These are phyloP conservation scores for Cordilura impudica DNA, from an alignment of 2,888 invertebrate genomes.

Conservation along the genomic window DNA sequence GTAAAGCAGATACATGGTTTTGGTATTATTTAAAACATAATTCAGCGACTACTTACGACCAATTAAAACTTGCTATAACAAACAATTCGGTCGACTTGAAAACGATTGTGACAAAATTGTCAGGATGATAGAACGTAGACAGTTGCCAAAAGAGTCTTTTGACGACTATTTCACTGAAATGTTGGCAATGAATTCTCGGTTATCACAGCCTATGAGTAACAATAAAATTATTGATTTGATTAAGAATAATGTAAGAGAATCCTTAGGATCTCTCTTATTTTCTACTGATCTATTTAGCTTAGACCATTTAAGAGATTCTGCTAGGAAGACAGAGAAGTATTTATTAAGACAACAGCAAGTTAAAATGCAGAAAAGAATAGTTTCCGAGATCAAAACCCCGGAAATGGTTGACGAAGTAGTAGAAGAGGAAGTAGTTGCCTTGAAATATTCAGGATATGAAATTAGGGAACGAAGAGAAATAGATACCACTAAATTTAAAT, in stretches of 20 bases:
- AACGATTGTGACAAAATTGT: too few relatives aligned
- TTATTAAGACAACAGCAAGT: neutral
- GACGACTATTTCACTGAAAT: conserved; percentile 16
- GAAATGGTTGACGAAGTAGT: neutral
- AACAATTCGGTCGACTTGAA: too few relatives aligned
- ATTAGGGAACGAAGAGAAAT: neutral
- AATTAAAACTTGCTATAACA: too few relatives aligned
- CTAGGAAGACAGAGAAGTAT: too few relatives aligned
- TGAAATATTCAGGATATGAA: neutral
- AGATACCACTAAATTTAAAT: neutral
- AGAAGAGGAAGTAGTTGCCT: neutral
- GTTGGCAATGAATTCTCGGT: conserved; percentile 6
- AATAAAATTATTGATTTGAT: conserved; percentile 7
- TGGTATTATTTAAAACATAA: too few relatives aligned
- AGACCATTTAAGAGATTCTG: too few relatives aligned
- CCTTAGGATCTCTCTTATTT: neutral
- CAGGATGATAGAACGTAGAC: too few relatives aligned
- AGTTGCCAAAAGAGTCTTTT: conserved; percentile 1
- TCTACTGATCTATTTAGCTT: neutral
- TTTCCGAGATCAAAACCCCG: neutral
- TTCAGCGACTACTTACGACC: too few relatives aligned
- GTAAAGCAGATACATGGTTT: too few relatives aligned
- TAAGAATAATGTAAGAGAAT: conserved; percentile 9
- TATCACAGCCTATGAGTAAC: conserved; percentile 11
- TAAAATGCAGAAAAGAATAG: neutral